phyloP scores from a whole-genome alignment of 2,113 vertebrate species.

The Strix aluco region DNA sequence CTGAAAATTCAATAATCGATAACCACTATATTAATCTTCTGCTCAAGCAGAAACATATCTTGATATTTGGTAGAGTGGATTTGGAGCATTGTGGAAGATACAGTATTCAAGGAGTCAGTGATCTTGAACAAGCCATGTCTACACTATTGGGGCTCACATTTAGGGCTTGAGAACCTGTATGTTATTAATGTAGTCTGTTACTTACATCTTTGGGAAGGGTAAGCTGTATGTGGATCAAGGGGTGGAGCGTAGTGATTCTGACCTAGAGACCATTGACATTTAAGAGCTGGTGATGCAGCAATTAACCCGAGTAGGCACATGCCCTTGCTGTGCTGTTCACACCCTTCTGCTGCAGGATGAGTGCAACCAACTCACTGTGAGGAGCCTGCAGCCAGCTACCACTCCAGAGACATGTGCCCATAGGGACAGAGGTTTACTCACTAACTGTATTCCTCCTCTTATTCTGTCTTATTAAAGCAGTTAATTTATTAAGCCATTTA shows the following conservation, averaged over 20 bases:
- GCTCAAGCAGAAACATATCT: neutral
- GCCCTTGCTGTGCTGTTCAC: rapidly evolving
- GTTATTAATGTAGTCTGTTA: neutral
- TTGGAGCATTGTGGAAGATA: neutral
- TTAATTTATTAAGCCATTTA: neutral
- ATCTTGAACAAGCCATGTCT: neutral
- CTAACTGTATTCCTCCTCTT: neutral
- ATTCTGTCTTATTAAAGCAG: neutral
- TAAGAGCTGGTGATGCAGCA: neutral
- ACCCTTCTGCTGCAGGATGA: neutral
- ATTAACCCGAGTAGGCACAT: no score
- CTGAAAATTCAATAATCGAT: neutral
- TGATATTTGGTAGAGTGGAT: neutral
- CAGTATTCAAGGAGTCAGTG: rapidly evolving
- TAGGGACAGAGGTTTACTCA: neutral
- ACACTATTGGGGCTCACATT: neutral
- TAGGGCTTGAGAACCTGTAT: neutral
- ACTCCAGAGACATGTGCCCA: rapidly evolving
- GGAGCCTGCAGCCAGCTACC: neutral
- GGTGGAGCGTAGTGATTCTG: neutral
- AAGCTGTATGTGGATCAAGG: neutral
- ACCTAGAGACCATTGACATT: neutral
- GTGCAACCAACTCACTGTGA: rapidly evolving
- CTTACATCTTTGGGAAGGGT: neutral
- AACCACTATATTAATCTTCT: neutral